Evolutionary conservation across 2,113 vertebrate species (phyloP), one percentile per base, ranked within the genome.

Genomic region (Microtus montanus): DNA sequence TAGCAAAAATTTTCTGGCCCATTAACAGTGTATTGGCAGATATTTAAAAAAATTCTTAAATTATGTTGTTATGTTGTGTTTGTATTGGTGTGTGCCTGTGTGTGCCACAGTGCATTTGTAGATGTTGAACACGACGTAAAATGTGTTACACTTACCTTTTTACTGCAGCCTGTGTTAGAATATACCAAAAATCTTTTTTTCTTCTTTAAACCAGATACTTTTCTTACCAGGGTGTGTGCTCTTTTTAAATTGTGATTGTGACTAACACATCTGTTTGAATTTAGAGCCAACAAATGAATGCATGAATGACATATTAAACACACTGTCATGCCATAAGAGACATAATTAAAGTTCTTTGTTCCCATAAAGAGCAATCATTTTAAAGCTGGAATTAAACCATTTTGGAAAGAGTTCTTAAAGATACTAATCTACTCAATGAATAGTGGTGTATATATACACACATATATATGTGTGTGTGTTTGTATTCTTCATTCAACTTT

Each of bases 381-480:
- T 41, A 90, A 70, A 92, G 14, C 71, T 80, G 80, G 80, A 41
- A 74, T 92, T 91, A 70, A 92, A 87, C 71, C 35, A 90, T 88
- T 93, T 95, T 94, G 30, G 35, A 85, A 73, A 71, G 41, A 80
- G 17, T 30, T 74, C 90, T 95, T 33, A 88, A 88, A 71, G 49
- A 17, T 58, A 84, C 79, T 61, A 73, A 75, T 92, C 75, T 87
- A 35, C 90, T 75, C 87, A 44, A 61, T 83, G 63, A 33, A 10
- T 33, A 73, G 35, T 13, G 54, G 54, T 58, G 54, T 58, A 1
- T 58, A 58, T 58, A 19, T 2, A 58, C 54, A 58, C 17, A 58
- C 5, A 58, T 58, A 58, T 58, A 7, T 58, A 19, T 58, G 4
- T 58, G 19, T 58, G 54, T 58, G 54, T 58, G 5, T 9, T 17